Conservation (phyloP, 1,140 invertebrate species). For the Coboldia fuscipes region DNA sequence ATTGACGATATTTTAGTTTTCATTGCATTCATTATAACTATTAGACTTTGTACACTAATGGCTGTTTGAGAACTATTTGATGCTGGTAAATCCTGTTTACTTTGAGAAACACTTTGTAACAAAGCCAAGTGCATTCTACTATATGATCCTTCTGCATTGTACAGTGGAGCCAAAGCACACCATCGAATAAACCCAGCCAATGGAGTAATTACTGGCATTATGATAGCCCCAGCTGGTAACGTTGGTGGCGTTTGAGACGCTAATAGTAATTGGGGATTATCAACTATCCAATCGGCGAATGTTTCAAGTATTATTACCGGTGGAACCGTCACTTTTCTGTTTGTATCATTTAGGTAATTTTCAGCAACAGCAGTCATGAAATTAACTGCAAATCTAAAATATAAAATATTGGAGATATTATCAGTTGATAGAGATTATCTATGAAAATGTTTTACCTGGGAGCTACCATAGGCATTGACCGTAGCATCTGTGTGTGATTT, state of each 20-base stretch:
- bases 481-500: constrained; percentile 37
- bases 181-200: constrained; percentile 52
- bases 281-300: constrained; percentile 39
- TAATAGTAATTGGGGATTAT: constrained; percentile 42
- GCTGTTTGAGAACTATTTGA: constrained; percentile 27
- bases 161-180: constrained; percentile 40
- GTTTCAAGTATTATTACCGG: constrained; percentile 35
- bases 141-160: constrained; percentile 23
- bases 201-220: constrained; percentile 63
- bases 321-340: constrained; percentile 23
- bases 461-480: constrained; percentile 40
- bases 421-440: neutral
- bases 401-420: neutral
- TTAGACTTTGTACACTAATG: constrained; percentile 31
- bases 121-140: constrained; percentile 38
- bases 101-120: constrained; percentile 33
- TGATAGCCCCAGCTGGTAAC: constrained; percentile 50
- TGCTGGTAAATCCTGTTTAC: no score
- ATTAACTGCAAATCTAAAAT: constrained; percentile 38
- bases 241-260: constrained; percentile 46
- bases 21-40: constrained; percentile 22
- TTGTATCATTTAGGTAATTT: constrained; percentile 32
- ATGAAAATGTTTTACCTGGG: constrained; percentile 27
- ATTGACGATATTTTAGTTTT: constrained; percentile 17
- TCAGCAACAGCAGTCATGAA: constrained; percentile 62